These are phyloP conservation scores for Oryzaephilus surinamensis DNA, from an alignment of 1,140 invertebrate species.

Conservation along the genomic window DNA sequence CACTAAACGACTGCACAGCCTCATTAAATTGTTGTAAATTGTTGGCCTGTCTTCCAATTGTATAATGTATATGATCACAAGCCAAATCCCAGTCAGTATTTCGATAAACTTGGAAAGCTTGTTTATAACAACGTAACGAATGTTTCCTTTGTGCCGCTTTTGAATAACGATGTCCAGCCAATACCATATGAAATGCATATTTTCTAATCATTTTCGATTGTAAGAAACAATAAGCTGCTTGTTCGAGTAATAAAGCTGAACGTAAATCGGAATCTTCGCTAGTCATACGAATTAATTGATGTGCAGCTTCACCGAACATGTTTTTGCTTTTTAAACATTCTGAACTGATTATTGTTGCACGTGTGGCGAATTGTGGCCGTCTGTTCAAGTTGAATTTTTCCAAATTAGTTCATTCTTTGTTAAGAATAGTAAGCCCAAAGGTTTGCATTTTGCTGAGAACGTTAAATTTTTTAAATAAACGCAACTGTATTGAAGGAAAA, in stretches of 20 bases:
- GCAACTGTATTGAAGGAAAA: too few species aligned
- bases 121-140: slow-evolving; percentile 81
- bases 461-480: too few species aligned
- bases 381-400: too few species aligned
- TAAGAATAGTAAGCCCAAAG: too few species aligned
- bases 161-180: slow-evolving; percentile 86
- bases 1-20: slow-evolving; percentile 67
- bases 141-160: slow-evolving; percentile 87
- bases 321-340: slow-evolving; percentile 71
- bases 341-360: slow-evolving; percentile 78
- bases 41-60: slow-evolving; percentile 78
- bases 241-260: slow-evolving; percentile 86
- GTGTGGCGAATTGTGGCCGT: slow-evolving; percentile 79
- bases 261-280: slow-evolving; percentile 87
- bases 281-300: slow-evolving; percentile 88
- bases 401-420: too few species aligned
- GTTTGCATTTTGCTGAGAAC: too few species aligned
- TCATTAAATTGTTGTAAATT: slow-evolving; percentile 65
- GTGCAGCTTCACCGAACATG: slow-evolving; percentile 78
- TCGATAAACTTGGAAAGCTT: slow-evolving; percentile 82
- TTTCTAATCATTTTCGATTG: slow-evolving; percentile 73
- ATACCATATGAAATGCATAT: slow-evolving; percentile 94
- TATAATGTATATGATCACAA: slow-evolving; percentile 92
- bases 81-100: slow-evolving; percentile 79
- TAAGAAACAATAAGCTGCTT: slow-evolving; percentile 89